Evolutionary conservation across 2,113 vertebrate genomes (phyloP).

Genomic region (Lathamus discolor): DNA sequence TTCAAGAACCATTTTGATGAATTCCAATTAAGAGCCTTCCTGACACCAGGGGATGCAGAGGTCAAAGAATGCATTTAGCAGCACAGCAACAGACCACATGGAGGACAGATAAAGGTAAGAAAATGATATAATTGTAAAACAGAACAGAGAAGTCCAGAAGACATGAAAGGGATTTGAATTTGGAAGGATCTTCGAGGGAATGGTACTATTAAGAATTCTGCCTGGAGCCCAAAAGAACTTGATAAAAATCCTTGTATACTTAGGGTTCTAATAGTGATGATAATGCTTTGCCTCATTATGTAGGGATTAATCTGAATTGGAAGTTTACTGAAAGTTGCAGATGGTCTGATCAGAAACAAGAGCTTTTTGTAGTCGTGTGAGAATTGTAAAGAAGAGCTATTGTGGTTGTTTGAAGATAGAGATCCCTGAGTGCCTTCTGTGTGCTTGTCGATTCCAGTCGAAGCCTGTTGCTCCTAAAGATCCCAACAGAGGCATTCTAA

Average conservation of each 20-base stretch:
- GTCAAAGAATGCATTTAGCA: conserved; percentile 21
- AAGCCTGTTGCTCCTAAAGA: not conserved
- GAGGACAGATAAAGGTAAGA: conserved; percentile 21
- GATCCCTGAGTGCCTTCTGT: not conserved
- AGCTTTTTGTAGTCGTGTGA: not conserved
- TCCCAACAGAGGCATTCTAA: not conserved
- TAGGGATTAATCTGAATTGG: not conserved
- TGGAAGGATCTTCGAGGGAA: not conserved
- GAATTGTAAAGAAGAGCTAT: not conserved
- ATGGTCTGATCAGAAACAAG: not conserved
- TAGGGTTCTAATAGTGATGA: not conserved
- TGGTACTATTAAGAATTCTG: not conserved
- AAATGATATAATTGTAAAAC: not conserved
- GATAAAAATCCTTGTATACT: not conserved
- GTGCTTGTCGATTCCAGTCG: not conserved
- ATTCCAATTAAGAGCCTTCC: conserved; percentile 45
- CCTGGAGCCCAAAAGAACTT: not conserved
- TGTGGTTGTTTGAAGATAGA: not conserved
- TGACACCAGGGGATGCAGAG: conserved; percentile 1
- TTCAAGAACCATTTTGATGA: conserved; percentile 31
- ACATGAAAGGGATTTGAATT: not conserved
- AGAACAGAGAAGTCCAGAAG: not conserved
- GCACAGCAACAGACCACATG: not conserved
- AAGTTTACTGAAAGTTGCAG: not conserved
- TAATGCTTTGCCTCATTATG: not conserved